Base-by-base conservation (phyloP, 2,113 vertebrate species). In the Lanius ludovicianus region DNA sequence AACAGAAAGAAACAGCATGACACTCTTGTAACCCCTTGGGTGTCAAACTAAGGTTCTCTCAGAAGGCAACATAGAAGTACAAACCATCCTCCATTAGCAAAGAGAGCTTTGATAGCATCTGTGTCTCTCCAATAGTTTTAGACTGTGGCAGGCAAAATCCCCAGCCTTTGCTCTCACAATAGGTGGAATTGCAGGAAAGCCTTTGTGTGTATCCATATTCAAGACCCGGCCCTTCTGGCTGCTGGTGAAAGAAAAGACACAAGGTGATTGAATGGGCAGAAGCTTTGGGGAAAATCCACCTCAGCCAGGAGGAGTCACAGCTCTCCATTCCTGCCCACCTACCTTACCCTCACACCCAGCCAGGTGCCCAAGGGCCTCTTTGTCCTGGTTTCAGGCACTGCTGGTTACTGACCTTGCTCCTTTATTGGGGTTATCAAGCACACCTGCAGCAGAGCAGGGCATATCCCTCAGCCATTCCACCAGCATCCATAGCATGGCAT, bases 401-500 rank as follows among this genome's bases (percentile, higher is more conserved):
- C 64, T 84, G 59, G 20, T 50, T 41, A 5, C 28, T 41, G 31
- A 35, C 11, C 17, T 44, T 20, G 7, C 39, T 57, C 15, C 28
- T 41, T 87, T 50, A 6, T 15, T 1, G 0, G 5, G 10, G 4
- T 23, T 55, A 22, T 7, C 27, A 37, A 75, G 37, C 30, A 37
- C 25, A 24, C 6, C 20, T n/a, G 39, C 75, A 52, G 65, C 33
- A 47, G n/a, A 78, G 27, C 3, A 22, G 25, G 27, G 2, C 27
- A 20, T 0, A 0, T 39, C 16, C 60, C 31, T 67, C 50, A 42
- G 3, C 33, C 69, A 25, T 37, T 35, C 30, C n/a, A 47, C 17
- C 1, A 4, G 15, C 5, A 2, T 4, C 42, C 49, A 27, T 13
- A 39, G 68, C 3, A 1, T 0, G 2, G 8, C 20, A 53, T 8